Evolutionary conservation across 2,797 vertebrate genomes (phyloP).

Genomic region (Leptoclinus maculatus): DNA sequence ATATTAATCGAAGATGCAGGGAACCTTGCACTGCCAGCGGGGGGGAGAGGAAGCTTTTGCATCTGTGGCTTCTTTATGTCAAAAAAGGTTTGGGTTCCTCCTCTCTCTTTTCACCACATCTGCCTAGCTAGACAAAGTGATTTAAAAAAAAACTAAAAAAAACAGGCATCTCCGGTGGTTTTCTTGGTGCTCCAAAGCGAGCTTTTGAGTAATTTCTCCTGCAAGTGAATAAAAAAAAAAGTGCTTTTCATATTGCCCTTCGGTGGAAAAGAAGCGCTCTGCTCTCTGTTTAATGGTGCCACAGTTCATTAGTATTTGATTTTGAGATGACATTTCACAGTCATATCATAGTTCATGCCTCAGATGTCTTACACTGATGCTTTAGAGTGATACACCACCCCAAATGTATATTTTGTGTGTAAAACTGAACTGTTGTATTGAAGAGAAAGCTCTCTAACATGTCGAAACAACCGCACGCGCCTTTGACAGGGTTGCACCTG

Average conservation of each 20-base stretch:
- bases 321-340: constrained; percentile 46
- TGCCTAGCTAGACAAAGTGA: constrained; percentile 52
- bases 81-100: constrained; percentile 20
- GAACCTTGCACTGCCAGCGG: constrained; percentile 57
- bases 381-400: constrained; percentile 13
- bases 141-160: constrained; percentile 26
- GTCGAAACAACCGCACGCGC: neutral
- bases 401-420: constrained; percentile 6
- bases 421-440: constrained; percentile 26
- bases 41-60: constrained; percentile 52
- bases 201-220: constrained; percentile 50
- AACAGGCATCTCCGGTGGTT: constrained; percentile 20
- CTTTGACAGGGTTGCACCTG: neutral
- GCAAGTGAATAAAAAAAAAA: constrained; percentile 36
- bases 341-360: constrained; percentile 36
- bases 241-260: constrained; percentile 49
- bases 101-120: constrained; percentile 15
- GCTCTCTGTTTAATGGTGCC: constrained; percentile 64
- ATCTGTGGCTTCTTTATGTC: constrained; percentile 45
- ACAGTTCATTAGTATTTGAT: constrained; percentile 70
- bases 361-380: constrained; percentile 20
- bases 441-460: neutral
- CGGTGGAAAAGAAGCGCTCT: constrained; percentile 48
- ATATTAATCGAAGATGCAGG: constrained; percentile 74
- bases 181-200: constrained; percentile 41